Conservation (phyloP, 1,140 invertebrate species). For the Drosophila aff. region DNA sequence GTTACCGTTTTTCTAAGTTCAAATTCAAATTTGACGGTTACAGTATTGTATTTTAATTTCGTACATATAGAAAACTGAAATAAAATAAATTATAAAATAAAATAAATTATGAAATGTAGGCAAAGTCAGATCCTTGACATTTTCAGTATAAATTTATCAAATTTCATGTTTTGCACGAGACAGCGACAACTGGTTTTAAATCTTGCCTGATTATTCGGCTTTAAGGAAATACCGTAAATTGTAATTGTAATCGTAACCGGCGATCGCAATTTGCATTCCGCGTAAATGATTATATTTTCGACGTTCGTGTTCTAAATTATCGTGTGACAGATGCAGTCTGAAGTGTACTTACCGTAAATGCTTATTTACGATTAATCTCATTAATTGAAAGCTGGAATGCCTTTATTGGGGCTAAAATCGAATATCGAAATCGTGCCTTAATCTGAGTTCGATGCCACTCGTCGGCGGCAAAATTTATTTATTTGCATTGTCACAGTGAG, state of each 20-base stretch:
- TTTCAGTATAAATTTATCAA: no score
- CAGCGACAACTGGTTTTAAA: constrained; percentile 26
- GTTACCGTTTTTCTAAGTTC: no score
- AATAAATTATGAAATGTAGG: no score
- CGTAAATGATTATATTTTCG: constrained; percentile 32
- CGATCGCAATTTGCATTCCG: constrained; percentile 24
- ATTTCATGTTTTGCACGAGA: neutral
- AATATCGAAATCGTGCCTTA: constrained; percentile 14
- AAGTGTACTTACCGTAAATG: constrained; percentile 38
- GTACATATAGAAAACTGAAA: no score
- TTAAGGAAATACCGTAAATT: constrained; percentile 44
- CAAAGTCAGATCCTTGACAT: no score
- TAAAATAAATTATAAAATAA: no score
- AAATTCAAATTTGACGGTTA: no score
- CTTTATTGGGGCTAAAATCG: constrained; percentile 23
- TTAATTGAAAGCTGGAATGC: constrained; percentile 52
- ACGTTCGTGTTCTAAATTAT: constrained; percentile 18
- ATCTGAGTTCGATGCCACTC: constrained; percentile 36
- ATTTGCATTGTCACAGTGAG: constrained; percentile 46
- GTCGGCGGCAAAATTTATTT: neutral
- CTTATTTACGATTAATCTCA: constrained; percentile 46
- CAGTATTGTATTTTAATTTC: no score
- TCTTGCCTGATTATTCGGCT: constrained; percentile 14
- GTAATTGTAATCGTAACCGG: constrained; percentile 25
- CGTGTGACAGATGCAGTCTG: constrained; percentile 24